Percentiles rank a stretch among this genome's conserved stretches.
phyloP scores from a whole-genome alignment of 2,888 invertebrate genomes.

The Tortrix viridana region DNA sequence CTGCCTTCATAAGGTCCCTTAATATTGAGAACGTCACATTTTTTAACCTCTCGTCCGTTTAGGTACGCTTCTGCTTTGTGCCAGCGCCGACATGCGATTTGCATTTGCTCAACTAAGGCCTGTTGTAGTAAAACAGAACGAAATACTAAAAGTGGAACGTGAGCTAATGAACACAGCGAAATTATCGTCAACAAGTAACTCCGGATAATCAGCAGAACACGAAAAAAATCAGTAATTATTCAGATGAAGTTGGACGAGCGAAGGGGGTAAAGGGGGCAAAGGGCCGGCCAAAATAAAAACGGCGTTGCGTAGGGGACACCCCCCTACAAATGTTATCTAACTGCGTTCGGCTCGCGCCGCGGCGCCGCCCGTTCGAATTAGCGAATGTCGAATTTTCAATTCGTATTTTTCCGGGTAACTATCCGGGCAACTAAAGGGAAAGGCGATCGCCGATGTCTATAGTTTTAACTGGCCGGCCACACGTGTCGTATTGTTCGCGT shows the following conservation, averaged over 20 bases:
- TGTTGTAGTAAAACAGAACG: neutral
- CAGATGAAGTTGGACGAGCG: slow-evolving; percentile 84
- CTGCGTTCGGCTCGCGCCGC: slow-evolving; percentile 79
- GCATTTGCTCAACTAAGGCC: too few relatives aligned
- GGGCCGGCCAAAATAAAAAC: slow-evolving; percentile 84
- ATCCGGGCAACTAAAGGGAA: slow-evolving; percentile 62
- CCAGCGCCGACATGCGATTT: too few relatives aligned
- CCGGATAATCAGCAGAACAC: slow-evolving; percentile 84
- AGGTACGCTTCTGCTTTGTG: too few relatives aligned
- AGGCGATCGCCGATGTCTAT: slow-evolving; percentile 46
- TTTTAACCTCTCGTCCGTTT: too few relatives aligned
- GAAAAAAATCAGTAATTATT: slow-evolving; percentile 84
- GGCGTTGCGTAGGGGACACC: slow-evolving; percentile 83
- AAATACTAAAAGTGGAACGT: slow-evolving; percentile 28
- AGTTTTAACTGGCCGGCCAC: slow-evolving; percentile 45
- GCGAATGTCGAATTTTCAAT: slow-evolving; percentile 80
- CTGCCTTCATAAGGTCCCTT: too few relatives aligned
- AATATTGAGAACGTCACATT: too few relatives aligned
- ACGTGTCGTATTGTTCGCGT: slow-evolving; percentile 70
- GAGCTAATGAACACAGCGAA: slow-evolving; percentile 76
- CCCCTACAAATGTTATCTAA: slow-evolving; percentile 84
- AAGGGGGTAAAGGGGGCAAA: slow-evolving; percentile 79
- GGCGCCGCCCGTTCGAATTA: slow-evolving; percentile 75
- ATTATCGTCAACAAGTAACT: slow-evolving; percentile 83
- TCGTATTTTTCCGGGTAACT: slow-evolving; percentile 78